A percentile compares a stretch with the other conserved stretches of the same genome.
Evolutionary conservation across 2,113 vertebrate species (phyloP).

Genomic region (Dermatemys mawii): DNA sequence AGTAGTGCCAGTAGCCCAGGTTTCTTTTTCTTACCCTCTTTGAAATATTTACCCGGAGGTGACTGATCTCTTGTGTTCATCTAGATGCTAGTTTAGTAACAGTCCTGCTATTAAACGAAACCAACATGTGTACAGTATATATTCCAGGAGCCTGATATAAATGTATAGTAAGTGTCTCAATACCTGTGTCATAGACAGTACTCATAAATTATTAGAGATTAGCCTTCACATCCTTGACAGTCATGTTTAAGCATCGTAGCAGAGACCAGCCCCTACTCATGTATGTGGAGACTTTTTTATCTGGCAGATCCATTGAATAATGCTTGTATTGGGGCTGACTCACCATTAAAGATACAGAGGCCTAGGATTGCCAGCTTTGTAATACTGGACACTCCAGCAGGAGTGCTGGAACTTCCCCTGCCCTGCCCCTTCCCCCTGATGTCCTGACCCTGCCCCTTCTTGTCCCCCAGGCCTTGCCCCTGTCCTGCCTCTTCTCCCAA

Average conservation of each 20-base stretch:
- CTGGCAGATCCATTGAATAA: not conserved
- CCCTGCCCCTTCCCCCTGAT: too few relatives aligned
- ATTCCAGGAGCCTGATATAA: not conserved
- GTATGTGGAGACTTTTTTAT: not conserved
- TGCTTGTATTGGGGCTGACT: not conserved
- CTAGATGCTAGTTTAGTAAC: not conserved
- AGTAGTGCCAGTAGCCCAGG: not conserved
- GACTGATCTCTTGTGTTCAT: not conserved
- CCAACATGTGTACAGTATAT: not conserved
- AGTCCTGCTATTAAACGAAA: not conserved
- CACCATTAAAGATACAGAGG: not conserved
- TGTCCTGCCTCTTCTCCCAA: too few relatives aligned
- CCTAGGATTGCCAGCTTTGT: too few relatives aligned
- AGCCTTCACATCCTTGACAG: not conserved
- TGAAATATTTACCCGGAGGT: not conserved
- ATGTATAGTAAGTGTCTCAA: not conserved
- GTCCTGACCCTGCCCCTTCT: too few relatives aligned
- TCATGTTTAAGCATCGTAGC: not conserved
- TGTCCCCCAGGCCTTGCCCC: too few relatives aligned
- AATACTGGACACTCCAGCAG: too few relatives aligned
- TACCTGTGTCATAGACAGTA: not conserved
- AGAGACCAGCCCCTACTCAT: not conserved
- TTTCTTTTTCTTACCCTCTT: not conserved
- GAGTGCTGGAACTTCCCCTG: too few relatives aligned
- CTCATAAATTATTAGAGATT: not conserved